Conservation (phyloP, 2,113 vertebrate species). For the Suricata suricatta region DNA sequence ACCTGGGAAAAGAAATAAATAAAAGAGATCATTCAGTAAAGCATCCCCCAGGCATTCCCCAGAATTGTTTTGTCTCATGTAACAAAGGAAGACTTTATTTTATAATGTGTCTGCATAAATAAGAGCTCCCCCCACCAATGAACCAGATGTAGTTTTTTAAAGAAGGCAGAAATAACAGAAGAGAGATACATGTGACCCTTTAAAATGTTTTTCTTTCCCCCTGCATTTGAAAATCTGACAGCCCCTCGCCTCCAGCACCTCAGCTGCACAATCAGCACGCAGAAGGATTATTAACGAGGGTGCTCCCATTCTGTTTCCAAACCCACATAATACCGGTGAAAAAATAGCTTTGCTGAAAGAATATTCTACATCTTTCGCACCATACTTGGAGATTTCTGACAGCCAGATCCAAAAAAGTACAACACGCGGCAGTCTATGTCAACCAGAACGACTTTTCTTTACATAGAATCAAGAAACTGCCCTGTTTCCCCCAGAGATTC, state of each 20-base stretch:
- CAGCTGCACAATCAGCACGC: slow-evolving; percentile 25
- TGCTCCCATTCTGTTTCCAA: slow-evolving; percentile 64
- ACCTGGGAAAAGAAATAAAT: slow-evolving; percentile 3
- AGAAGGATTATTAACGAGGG: slow-evolving; percentile 69
- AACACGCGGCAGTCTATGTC: slow-evolving; percentile 53
- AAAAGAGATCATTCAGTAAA: slow-evolving; percentile 24
- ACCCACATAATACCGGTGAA: slow-evolving; percentile 45
- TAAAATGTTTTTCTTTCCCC: slow-evolving; percentile 43
- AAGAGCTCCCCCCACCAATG: slow-evolving; percentile 32
- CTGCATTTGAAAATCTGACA: slow-evolving; percentile 59
- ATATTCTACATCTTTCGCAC: slow-evolving; percentile 71
- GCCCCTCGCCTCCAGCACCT: slow-evolving; percentile 56
- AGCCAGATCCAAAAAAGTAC: slow-evolving; percentile 69
- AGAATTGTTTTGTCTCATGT: slow-evolving; percentile 46
- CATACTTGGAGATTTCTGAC: slow-evolving; percentile 74
- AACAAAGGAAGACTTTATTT: slow-evolving; percentile 66
- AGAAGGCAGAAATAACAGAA: slow-evolving; percentile 35
- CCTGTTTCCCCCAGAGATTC: neutral
- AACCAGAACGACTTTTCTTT: slow-evolving; percentile 45
- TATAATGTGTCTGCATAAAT: slow-evolving; percentile 34
- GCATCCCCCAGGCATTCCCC: neutral
- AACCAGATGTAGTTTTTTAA: slow-evolving; percentile 26
- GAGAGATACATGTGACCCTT: slow-evolving; percentile 42
- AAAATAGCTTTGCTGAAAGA: slow-evolving; percentile 72
- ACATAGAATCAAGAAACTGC: neutral